Conservation (phyloP, 2,797 vertebrate species). For the Artibeus jamaicensis region DNA sequence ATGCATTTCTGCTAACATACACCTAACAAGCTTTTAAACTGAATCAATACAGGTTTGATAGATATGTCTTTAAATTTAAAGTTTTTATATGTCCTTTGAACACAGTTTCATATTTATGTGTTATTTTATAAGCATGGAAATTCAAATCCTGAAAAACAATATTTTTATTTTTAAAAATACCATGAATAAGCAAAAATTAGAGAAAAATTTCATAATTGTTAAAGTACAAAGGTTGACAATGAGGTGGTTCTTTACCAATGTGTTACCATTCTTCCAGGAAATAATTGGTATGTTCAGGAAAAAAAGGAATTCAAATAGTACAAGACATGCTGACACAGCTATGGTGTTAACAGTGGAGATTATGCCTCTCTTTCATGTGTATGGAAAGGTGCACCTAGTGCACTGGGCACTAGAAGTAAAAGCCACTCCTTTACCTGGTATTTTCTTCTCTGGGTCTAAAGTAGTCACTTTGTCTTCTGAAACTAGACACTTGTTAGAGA, state of each 20-base stretch:
- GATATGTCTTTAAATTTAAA: not conserved
- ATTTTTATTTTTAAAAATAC: not conserved
- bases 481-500: not conserved
- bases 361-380: accelerated
- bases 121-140: not conserved
- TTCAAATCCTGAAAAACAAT: not conserved
- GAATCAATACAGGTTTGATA: not conserved
- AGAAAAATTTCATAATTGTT: not conserved
- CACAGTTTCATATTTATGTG: not conserved
- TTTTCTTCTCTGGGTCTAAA: not conserved
- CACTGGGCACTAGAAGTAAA: not conserved
- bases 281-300: not conserved
- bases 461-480: not conserved
- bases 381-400: not conserved
- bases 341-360: accelerated
- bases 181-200: not conserved
- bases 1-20: not conserved
- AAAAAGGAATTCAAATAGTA: not conserved
- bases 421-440: not conserved
- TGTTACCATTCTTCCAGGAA: not conserved
- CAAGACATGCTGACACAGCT: not conserved
- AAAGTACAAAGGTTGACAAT: not conserved
- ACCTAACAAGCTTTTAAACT: conserved; percentile 5
- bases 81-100: not conserved
- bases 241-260: not conserved